These are phyloP conservation scores for Pheosia gnoma DNA, from an alignment of 2,888 invertebrate genomes.

Conservation along the genomic window DNA sequence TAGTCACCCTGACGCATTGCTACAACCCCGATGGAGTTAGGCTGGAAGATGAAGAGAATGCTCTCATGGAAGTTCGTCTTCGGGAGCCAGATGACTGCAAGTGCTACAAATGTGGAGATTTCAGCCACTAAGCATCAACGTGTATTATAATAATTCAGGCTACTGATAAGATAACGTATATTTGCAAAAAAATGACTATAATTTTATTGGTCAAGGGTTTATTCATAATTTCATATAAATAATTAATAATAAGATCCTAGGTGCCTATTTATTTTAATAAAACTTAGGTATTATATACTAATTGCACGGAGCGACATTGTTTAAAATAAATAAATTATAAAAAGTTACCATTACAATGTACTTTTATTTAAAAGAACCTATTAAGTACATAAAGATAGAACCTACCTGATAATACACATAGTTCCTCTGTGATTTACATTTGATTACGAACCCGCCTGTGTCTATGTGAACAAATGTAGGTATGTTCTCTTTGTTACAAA, in stretches of 20 bases:
- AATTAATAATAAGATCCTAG: slow-evolving; percentile 8
- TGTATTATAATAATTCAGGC: not conserved
- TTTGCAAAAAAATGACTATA: not conserved
- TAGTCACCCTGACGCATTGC: slow-evolving; percentile 92
- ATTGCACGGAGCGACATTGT: slow-evolving; percentile 7
- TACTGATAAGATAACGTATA: not conserved
- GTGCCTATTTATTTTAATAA: slow-evolving; percentile 19
- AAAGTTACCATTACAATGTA: slow-evolving; percentile 11
- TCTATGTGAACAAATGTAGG: too few relatives aligned
- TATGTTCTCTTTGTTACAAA: too few relatives aligned
- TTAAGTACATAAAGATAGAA: not conserved
- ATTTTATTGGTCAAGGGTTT: slow-evolving; percentile 39
- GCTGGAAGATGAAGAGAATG: slow-evolving; percentile 87
- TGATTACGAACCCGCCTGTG: too few relatives aligned
- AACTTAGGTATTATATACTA: slow-evolving; percentile 5
- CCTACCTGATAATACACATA: not conserved
- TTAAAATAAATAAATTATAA: slow-evolving; percentile 30
- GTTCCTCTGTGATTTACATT: too few relatives aligned
- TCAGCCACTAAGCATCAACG: slow-evolving; percentile 84
- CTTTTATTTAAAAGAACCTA: not conserved
- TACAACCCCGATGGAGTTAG: slow-evolving; percentile 94
- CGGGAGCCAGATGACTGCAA: slow-evolving; percentile 95
- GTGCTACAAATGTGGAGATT: slow-evolving; percentile 95
- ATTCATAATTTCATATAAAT: not conserved
- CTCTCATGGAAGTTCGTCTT: slow-evolving; percentile 91